Percentiles rank a stretch among this genome's conserved stretches.
Conservation (phyloP, 2,888 invertebrate species). For the Trisateles emortualis region DNA sequence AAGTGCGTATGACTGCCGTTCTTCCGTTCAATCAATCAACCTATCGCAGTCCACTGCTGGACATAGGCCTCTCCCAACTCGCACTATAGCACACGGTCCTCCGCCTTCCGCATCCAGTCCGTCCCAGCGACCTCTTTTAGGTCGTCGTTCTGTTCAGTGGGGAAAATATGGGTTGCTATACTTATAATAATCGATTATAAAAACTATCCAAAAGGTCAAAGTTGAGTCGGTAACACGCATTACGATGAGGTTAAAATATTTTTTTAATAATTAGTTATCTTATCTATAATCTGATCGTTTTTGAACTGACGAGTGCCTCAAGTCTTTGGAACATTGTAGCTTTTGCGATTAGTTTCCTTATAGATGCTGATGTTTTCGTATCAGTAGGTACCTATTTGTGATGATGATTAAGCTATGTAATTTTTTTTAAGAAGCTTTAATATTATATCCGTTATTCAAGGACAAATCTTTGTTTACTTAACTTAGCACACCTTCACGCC, state of each 20-base stretch:
- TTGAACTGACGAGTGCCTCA: not conserved
- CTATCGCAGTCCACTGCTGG: too few relatives aligned
- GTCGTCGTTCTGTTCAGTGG: too few relatives aligned
- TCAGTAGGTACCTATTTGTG: not conserved
- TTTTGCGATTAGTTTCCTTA: not conserved
- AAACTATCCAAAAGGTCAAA: not conserved
- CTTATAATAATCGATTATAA: not conserved
- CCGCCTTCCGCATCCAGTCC: too few relatives aligned
- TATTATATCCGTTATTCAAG: not conserved
- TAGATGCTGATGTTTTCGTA: not conserved
- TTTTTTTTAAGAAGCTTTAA: not conserved
- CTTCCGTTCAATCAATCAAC: too few relatives aligned
- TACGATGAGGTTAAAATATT: not conserved
- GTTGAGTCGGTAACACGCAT: not conserved
- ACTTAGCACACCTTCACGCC: too few relatives aligned
- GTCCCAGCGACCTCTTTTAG: too few relatives aligned
- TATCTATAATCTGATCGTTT: slow-evolving; percentile 7
- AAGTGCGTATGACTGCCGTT: too few relatives aligned
- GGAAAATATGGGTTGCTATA: not conserved
- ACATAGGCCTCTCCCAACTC: too few relatives aligned
- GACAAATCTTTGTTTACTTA: too few relatives aligned
- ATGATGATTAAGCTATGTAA: too few relatives aligned
- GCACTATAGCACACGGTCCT: too few relatives aligned
- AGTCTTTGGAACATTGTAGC: not conserved
- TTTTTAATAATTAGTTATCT: slow-evolving; percentile 1